phyloP scores from a whole-genome alignment of 2,113 vertebrate genomes.

The Plecotus auritus region DNA sequence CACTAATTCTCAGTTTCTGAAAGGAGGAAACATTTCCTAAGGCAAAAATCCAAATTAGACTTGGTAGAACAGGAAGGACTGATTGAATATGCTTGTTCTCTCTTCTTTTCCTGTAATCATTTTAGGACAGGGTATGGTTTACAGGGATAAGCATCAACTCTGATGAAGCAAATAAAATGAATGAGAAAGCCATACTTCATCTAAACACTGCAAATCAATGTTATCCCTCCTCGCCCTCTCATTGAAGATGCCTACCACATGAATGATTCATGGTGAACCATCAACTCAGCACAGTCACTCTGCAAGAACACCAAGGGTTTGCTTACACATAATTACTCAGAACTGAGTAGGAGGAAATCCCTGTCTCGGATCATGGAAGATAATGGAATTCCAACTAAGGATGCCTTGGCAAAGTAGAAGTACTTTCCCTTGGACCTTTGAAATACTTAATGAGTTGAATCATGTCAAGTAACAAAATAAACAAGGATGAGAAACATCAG shows the following conservation, averaged over 20 bases:
- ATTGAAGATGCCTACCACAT: constrained; percentile 20
- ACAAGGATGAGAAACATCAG: constrained; percentile 72
- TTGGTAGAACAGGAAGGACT: constrained; percentile 30
- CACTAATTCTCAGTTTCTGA: not conserved
- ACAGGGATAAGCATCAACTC: constrained; percentile 57
- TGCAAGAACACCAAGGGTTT: constrained; percentile 73
- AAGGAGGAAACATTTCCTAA: constrained; percentile 33
- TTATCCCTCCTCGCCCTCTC: constrained; percentile 5
- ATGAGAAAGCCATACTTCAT: constrained; percentile 62
- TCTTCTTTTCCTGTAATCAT: constrained; percentile 54
- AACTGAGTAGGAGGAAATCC: constrained; percentile 80
- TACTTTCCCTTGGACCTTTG: constrained; percentile 74
- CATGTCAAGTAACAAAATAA: constrained; percentile 74
- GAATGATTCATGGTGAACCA: constrained; percentile 78
- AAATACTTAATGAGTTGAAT: constrained; percentile 79
- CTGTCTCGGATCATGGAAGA: constrained; percentile 69
- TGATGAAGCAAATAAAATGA: constrained; percentile 67
- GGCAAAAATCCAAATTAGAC: constrained; percentile 15
- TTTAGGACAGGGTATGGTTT: constrained; percentile 60
- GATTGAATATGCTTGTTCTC: constrained; percentile 50
- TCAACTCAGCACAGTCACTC: constrained; percentile 68
- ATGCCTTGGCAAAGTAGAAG: constrained; percentile 73
- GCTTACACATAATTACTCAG: constrained; percentile 80
- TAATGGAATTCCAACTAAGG: constrained; percentile 73
- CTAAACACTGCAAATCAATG: constrained; percentile 63